Evolutionary conservation across 2,888 invertebrate genomes (phyloP).

Genomic region (Epinotia demarniana): DNA sequence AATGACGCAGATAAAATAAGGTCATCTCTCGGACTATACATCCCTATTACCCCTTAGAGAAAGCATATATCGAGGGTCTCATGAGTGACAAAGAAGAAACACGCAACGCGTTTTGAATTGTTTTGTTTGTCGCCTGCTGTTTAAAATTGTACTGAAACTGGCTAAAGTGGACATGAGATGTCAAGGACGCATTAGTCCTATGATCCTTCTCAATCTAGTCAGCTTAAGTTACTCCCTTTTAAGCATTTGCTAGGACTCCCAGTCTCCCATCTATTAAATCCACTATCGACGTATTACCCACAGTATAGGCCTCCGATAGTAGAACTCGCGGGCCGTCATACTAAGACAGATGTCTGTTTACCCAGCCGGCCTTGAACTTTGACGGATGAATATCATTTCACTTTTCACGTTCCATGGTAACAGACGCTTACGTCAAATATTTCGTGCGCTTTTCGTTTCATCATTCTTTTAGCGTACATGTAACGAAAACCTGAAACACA

Average conservation of each 20-base stretch:
- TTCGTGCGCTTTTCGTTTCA: not conserved
- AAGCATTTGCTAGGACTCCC: too few species aligned
- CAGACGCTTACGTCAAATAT: not conserved
- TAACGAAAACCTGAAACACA: too few species aligned
- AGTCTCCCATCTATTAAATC: too few species aligned
- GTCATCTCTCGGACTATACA: slow-evolving; percentile 36
- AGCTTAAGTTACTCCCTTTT: too few species aligned
- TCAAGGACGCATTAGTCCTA: too few species aligned
- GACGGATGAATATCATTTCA: slow-evolving; percentile 4
- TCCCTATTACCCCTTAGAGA: slow-evolving; percentile 57
- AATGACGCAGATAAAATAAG: not conserved
- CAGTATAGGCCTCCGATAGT: slow-evolving; percentile 53
- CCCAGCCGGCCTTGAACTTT: slow-evolving; percentile 19
- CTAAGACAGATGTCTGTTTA: slow-evolving; percentile 30
- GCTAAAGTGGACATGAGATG: too few species aligned
- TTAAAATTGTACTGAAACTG: too few species aligned
- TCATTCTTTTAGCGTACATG: not conserved
- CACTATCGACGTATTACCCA: slow-evolving; percentile 47
- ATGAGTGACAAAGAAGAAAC: too few species aligned
- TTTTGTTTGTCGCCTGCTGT: too few species aligned
- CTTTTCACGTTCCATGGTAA: not conserved
- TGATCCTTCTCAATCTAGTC: too few species aligned
- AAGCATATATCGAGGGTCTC: too few species aligned
- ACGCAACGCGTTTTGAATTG: too few species aligned
- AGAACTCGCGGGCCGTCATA: not conserved